Base-by-base conservation (phyloP, 2,888 invertebrate species). In the Hemistola chrysoprasaria region DNA sequence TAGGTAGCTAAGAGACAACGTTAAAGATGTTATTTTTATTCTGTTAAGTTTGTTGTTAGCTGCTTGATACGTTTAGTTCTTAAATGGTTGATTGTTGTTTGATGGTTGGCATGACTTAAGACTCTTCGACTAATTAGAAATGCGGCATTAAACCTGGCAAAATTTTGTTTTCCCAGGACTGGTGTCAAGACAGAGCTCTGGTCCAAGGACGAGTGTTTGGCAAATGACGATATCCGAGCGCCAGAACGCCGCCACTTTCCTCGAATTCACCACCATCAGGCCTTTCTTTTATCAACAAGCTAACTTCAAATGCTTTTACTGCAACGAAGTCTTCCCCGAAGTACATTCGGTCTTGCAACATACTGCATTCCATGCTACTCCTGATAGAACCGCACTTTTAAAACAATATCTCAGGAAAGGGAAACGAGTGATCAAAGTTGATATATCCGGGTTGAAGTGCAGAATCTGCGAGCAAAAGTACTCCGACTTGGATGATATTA, bases 151-250 rank as follows among this genome's bases (percentile, higher is more conserved):
- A 16, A 16, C 2, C 16, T 16, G 28, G 23, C 11, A 6, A 22
- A 16, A 35, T 27, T 39, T 33, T 40, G 9, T 40, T 24, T 40
- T 10, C 40, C 29, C 40, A 40, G 40, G 22, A 21, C 3, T 9
- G 4, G 6, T 9, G 25, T 16, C 20, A 6, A 10, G n/a, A n/a
- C 8, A 22, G 6, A 34, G 34, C 29, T 28, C 24, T 20, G 30
- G 40, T 8, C 40, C 40, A 4, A 30, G 75, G 40, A 81, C 84
- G 22, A 86, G 85, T 59, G 61, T 84, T 26, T 88, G 87, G 87
- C 85, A 86, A 78, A 83, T 86, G 87, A 87, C 87, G 1, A 70
- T 78, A 59, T 77, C 80, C 16, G 87, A 87, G 56, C 60, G 87
- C 30, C 75, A 83, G 52, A 87, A 87, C 51, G 87, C 86, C 5